Conservation (phyloP, 2,888 invertebrate genomes). For the Drymonia ruficornis region DNA sequence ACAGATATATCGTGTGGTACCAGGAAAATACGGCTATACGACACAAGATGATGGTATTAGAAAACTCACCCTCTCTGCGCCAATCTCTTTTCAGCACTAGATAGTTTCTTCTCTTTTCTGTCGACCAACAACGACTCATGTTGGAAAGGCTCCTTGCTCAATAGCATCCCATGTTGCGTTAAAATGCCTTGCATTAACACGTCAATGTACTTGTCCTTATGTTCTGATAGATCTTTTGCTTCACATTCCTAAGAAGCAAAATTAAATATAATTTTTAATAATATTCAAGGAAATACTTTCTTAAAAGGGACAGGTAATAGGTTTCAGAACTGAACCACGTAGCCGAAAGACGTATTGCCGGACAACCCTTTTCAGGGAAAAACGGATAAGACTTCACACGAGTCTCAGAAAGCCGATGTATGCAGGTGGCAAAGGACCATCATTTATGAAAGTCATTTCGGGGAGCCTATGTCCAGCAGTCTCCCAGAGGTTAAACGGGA, state of each 20-base stretch:
- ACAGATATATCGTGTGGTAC: too few species aligned
- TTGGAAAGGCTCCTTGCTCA: conserved; percentile 95
- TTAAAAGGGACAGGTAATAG: too few species aligned
- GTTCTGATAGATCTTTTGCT: conserved; percentile 88
- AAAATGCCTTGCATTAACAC: conserved; percentile 91
- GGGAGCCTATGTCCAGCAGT: too few species aligned
- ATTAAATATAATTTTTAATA: conserved; percentile 6
- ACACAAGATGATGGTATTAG: background rate
- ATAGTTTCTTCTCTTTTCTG: conserved; percentile 96
- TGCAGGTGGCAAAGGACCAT: too few species aligned
- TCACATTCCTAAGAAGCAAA: conserved; percentile 86
- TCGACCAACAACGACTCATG: conserved; percentile 98
- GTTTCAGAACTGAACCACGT: too few species aligned
- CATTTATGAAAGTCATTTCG: too few species aligned
- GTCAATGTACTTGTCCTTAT: conserved; percentile 91
- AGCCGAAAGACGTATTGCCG: too few species aligned
- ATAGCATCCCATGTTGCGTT: conserved; percentile 84
- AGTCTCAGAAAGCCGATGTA: too few species aligned
- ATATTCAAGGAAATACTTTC: background rate
- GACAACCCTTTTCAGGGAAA: too few species aligned
- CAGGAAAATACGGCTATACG: too few species aligned
- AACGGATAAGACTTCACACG: too few species aligned
- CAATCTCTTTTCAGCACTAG: conserved; percentile 95
- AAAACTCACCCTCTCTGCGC: conserved; percentile 89
- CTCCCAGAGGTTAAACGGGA: too few species aligned